Base-by-base conservation (phyloP, 2,113 vertebrate genomes). In the Chamaetylas fuelleborni region DNA sequence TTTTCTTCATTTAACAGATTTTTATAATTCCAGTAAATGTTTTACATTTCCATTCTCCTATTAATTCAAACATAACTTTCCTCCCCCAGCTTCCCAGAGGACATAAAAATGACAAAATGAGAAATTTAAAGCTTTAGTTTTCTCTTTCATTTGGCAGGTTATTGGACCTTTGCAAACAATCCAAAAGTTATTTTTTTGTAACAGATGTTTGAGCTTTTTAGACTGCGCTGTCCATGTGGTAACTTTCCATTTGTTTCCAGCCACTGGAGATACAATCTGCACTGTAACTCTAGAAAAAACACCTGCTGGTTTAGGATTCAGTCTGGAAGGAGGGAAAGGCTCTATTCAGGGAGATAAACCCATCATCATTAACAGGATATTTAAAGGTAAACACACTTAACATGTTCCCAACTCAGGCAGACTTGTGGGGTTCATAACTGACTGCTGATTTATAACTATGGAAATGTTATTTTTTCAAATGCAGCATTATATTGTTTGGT, bases 261-360 rank as follows among this genome's bases (percentile, higher is more conserved):
- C 95, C 95, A 81, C 88, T 2, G 97, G 97, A 92, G 87, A 85
- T 42, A 76, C 87, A 22, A 84, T 97, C 84, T 96, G 80, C 57
- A 98, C 89, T 0, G 62, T 99, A 81, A 97, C 96, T 19, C 92
- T 99, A 95, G 98, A 99, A 93, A 99, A 99, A 97, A 98, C 98
- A 36, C 96, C 98, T 20, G 98, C 98, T 0, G 99, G 99, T 29
- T 97, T 99, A 38, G 99, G 99, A 81, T 99, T 99, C 85, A 99
- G 99, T 69, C 94, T 99, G 94, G 99, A 99, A 90, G 99, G 99
- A 85, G 99, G 99, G 53, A 99, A 98, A 95, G 99, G 99, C 29
- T 99, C 99, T 7, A 97, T 99, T 88, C 98, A 98, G 5, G 99
- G 99, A 93, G 99, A 99, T 94, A 99, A 97, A 93, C 99, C 99